These are phyloP conservation scores for Dynastes grantii DNA, from an alignment of 2,888 invertebrate genomes.

Conservation along the genomic window DNA sequence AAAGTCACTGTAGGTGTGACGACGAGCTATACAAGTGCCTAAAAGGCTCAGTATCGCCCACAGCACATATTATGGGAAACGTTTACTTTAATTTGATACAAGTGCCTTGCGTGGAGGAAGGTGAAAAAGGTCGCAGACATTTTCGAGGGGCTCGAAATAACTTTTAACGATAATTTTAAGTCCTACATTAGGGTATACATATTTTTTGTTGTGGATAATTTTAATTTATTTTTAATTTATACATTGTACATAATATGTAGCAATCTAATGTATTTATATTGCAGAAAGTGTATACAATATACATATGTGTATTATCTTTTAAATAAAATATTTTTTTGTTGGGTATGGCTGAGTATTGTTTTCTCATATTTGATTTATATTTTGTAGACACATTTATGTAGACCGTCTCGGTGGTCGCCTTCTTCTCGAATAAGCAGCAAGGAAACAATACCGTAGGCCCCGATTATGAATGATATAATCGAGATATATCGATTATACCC, in stretches of 20 bases:
- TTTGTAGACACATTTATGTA: too few relatives aligned
- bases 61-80: constrained; percentile 84
- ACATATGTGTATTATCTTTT: constrained; percentile 7
- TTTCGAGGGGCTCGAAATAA: constrained; percentile 74
- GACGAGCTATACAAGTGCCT: constrained; percentile 87
- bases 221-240: constrained; percentile 49
- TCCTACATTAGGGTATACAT: constrained; percentile 33
- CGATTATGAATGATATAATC: too few relatives aligned
- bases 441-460: too few relatives aligned
- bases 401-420: too few relatives aligned
- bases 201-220: constrained; percentile 42
- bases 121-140: constrained; percentile 66
- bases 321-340: constrained; percentile 19
- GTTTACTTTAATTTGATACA: constrained; percentile 89
- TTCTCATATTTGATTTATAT: too few relatives aligned
- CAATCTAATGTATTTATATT: constrained; percentile 21
- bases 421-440: too few relatives aligned
- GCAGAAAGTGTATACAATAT: constrained; percentile 20
- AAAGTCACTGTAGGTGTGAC: constrained; percentile 93
- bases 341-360: background rate
- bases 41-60: constrained; percentile 81
- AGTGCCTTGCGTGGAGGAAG: constrained; percentile 81
- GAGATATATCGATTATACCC: too few relatives aligned
- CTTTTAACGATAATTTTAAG: constrained; percentile 67
- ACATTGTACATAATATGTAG: constrained; percentile 45